phyloP scores from a whole-genome alignment of 2,797 vertebrate genomes.

The Tachyglossus aculeatus region DNA sequence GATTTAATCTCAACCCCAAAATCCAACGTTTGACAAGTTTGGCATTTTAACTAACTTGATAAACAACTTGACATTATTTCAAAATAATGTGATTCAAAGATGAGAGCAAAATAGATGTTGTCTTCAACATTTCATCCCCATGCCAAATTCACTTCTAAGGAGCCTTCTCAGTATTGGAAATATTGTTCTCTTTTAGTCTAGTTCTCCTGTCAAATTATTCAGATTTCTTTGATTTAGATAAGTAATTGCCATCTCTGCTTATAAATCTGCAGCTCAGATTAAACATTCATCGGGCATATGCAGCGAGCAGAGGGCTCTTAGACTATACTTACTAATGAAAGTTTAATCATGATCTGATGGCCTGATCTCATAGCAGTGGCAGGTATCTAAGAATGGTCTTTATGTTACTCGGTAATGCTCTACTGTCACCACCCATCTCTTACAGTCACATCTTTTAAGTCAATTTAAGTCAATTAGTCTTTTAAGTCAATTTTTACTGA shows the following conservation, averaged over 20 bases:
- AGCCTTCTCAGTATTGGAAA: not conserved
- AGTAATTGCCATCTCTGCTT: slow-evolving; percentile 24
- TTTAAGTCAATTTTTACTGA: not conserved
- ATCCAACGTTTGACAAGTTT: no score
- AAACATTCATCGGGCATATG: slow-evolving; percentile 53
- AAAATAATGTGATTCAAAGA: no score
- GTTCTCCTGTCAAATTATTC: slow-evolving; percentile 20
- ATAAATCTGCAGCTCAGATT: slow-evolving; percentile 28
- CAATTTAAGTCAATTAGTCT: no score
- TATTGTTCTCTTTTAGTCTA: not conserved
- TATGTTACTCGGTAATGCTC: not conserved
- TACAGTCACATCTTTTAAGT: not conserved
- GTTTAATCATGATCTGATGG: slow-evolving; percentile 7
- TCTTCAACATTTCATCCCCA: no score
- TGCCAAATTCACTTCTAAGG: not conserved
- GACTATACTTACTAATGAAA: slow-evolving; percentile 31
- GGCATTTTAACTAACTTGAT: no score
- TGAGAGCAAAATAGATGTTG: no score
- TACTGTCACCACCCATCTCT: not conserved
- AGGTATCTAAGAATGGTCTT: not conserved
- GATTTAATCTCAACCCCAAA: no score
- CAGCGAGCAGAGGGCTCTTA: not conserved
- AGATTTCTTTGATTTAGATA: slow-evolving; percentile 27
- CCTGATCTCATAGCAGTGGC: slow-evolving; percentile 8
- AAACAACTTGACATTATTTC: no score